phyloP scores from a whole-genome alignment of 2,797 vertebrate species.

The Epinephelus coioides region DNA sequence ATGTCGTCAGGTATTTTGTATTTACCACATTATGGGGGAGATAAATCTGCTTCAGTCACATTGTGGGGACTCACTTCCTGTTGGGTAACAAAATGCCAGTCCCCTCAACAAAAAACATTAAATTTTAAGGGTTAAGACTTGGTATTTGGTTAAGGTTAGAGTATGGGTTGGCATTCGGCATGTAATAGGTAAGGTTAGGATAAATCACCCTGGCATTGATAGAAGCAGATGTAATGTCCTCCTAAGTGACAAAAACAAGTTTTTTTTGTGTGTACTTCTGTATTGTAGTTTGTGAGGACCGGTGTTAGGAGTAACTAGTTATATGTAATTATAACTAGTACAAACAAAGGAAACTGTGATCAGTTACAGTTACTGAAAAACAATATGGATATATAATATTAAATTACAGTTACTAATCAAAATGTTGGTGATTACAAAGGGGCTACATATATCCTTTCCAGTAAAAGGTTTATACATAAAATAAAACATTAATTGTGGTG shows the following conservation, averaged over 20 bases:
- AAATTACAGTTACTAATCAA: no score
- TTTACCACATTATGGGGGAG: neutral
- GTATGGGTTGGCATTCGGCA: neutral
- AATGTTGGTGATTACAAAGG: no score
- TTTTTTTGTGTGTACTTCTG: neutral
- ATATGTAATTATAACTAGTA: no score
- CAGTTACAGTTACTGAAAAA: no score
- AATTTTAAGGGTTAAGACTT: neutral
- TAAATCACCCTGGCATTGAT: neutral
- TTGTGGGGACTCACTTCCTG: neutral
- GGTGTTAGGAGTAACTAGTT: no score
- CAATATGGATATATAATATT: no score
- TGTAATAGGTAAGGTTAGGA: neutral
- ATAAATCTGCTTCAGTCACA: neutral
- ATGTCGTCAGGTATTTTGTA: neutral
- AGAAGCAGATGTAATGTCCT: neutral
- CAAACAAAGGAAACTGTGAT: no score
- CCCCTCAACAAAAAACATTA: neutral
- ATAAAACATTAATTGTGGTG: no score
- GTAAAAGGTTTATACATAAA: no score
- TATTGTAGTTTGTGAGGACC: neutral
- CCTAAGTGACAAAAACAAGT: neutral
- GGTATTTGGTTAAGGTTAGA: neutral
- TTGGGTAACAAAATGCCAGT: neutral
- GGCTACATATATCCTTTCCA: no score